phyloP scores from a whole-genome alignment of 2,797 vertebrate genomes.

The Myripristis murdjan region DNA sequence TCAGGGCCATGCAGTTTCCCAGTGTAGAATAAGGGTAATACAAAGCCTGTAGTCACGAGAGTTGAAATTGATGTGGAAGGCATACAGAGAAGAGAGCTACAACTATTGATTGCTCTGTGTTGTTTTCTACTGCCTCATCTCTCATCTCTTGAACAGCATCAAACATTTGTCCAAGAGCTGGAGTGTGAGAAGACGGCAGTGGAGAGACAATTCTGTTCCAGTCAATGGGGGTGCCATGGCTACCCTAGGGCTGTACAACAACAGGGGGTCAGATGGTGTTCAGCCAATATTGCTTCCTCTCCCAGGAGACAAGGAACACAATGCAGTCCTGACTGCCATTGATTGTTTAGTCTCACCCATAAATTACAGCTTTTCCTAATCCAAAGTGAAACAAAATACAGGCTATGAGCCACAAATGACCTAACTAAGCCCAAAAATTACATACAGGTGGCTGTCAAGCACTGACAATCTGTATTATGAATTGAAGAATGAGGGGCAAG shows the following conservation, averaged over 20 bases:
- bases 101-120: constrained; percentile 52
- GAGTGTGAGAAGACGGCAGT: constrained; percentile 29
- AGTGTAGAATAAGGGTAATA: constrained; percentile 27
- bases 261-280: constrained; percentile 66
- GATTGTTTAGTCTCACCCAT: constrained; percentile 68
- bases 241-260: constrained; percentile 74
- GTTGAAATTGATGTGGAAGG: constrained; percentile 46
- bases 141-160: constrained; percentile 57
- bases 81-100: constrained; percentile 23
- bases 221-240: constrained; percentile 73
- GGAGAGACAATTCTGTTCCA: constrained; percentile 59
- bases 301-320: constrained; percentile 78
- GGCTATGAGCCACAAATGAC: constrained; percentile 32
- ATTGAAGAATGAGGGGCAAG: constrained; percentile 1
- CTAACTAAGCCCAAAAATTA: constrained; percentile 37
- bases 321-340: constrained; percentile 71
- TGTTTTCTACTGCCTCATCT: constrained; percentile 51
- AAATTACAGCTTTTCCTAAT: constrained; percentile 67
- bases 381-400: constrained; percentile 41
- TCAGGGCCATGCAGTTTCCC: constrained; percentile 36
- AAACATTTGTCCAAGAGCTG: constrained; percentile 44
- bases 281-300: constrained; percentile 78
- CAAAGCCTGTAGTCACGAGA: constrained; percentile 25
- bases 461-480: background rate
- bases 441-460: constrained; percentile 32